phyloP scores from a whole-genome alignment of 2,113 vertebrate species.

The Sphaerodactylus townsendi region DNA sequence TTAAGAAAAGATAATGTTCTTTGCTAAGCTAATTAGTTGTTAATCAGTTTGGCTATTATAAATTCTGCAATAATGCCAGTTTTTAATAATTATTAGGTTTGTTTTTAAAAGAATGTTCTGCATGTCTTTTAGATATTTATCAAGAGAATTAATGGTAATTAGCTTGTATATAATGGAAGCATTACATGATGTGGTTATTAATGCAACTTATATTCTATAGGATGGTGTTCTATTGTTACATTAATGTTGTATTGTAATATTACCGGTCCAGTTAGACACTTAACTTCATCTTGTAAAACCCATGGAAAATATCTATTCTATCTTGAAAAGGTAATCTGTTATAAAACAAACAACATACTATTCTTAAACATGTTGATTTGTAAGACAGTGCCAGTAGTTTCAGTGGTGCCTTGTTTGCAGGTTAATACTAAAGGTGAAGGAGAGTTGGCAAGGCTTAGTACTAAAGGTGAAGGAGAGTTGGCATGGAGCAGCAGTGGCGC shows the following conservation, averaged over 20 bases:
- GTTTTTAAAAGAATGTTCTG: neutral
- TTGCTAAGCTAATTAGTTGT: neutral
- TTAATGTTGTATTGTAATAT: neutral
- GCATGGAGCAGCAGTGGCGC: no score
- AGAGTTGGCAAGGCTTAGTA: no score
- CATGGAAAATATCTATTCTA: no score
- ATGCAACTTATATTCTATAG: neutral
- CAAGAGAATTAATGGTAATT: neutral
- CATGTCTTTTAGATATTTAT: constrained; percentile 2
- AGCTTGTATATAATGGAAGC: neutral
- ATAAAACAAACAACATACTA: no score
- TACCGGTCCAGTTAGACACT: neutral
- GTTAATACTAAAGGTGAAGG: no score
- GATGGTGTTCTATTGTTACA: neutral
- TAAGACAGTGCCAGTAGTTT: no score
- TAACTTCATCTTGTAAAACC: neutral
- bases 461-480: no score
- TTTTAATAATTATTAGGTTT: constrained; percentile 8
- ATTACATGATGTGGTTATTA: neutral
- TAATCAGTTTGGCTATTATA: constrained; percentile 10
- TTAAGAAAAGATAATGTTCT: neutral
- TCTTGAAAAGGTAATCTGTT: no score
- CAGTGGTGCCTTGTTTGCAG: no score
- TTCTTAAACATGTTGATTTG: no score
- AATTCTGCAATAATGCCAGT: neutral